Evolutionary conservation across 2,888 invertebrate species (phyloP), one percentile per base, ranked within the genome.

Genomic region (Ctenicera cuprea): DNA sequence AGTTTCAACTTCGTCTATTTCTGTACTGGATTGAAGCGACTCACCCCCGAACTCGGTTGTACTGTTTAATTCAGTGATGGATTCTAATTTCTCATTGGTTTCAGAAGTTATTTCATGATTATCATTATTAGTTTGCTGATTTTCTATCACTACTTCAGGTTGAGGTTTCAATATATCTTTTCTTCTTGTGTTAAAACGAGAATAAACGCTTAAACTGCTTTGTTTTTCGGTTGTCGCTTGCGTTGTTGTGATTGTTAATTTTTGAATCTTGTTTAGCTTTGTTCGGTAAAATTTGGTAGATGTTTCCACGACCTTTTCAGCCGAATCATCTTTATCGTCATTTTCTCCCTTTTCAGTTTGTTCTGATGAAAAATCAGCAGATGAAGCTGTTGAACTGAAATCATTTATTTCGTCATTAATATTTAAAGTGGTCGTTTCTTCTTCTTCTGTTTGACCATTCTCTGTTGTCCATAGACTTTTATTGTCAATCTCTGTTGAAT

Each of bases 401-500:
- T 16, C n/a, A 20, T 62, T 20, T 20, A 38, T 14, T 8, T 14
- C 12, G 18, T 11, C 11, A 48, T 1, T 14, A 3, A 3, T 48
- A 14, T 45, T 18, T 18, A 57, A 14, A 9, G 54, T 59, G 0
- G 20, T 45, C 16, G n/a, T 9, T 45, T 48, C 48, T 18, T 48
- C 48, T 48, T 43, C 43, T 14, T 41, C 22, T 33, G 50, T 48
- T 5, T 14, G 37, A 1, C 26, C 61, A 16, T 20, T 12, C 2
- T 59, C 61, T 20, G 67, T 68, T 37, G 68, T 48, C 4, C n/a
- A 5, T 14, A 18, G 3, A 48, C n/a, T 43, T 7, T 43, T 43
- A n/a, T 14, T 26, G n/a, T 18, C 11, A n/a, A 26, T 62, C 8
- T 43, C 26, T 33, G 14, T 50, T 11, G 12, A 7, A 18, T 41